phyloP scores from a whole-genome alignment of 2,113 vertebrate species.

The Scalopus aquaticus region DNA sequence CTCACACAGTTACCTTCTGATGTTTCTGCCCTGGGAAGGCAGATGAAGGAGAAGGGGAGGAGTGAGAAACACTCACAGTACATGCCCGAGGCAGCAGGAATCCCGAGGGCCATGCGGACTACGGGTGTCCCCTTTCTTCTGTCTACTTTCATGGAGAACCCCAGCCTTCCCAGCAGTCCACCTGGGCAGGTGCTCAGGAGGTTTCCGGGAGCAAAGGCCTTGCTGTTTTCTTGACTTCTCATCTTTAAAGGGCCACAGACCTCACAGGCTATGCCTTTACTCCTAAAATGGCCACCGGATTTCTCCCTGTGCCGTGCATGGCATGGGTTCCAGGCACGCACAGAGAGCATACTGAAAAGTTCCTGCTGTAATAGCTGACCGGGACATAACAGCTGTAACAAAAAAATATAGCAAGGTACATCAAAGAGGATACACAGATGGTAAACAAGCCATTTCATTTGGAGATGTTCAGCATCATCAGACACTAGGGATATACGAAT shows the following conservation, averaged over 20 bases:
- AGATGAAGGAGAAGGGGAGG: background rate
- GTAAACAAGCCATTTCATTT: background rate
- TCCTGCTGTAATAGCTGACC: background rate
- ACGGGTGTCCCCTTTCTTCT: background rate
- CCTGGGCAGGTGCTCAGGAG: background rate
- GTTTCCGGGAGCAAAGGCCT: background rate
- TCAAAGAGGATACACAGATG: background rate
- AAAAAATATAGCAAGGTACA: background rate
- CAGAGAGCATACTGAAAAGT: background rate
- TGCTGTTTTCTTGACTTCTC: background rate
- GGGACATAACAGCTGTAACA: background rate
- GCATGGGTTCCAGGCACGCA: background rate
- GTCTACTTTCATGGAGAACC: background rate
- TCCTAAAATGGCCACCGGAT: background rate
- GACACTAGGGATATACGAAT: background rate
- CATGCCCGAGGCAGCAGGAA: background rate
- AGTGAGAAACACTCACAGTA: background rate
- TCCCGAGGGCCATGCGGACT: background rate
- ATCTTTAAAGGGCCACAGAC: background rate
- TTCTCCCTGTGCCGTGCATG: background rate
- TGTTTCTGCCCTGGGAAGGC: conserved; percentile 65
- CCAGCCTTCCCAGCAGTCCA: background rate
- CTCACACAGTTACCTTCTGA: conserved; percentile 41
- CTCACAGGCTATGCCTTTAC: background rate
- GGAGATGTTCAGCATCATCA: background rate